Conservation (phyloP, 1,140 invertebrate species). For the Euura saliciscinereae region DNA sequence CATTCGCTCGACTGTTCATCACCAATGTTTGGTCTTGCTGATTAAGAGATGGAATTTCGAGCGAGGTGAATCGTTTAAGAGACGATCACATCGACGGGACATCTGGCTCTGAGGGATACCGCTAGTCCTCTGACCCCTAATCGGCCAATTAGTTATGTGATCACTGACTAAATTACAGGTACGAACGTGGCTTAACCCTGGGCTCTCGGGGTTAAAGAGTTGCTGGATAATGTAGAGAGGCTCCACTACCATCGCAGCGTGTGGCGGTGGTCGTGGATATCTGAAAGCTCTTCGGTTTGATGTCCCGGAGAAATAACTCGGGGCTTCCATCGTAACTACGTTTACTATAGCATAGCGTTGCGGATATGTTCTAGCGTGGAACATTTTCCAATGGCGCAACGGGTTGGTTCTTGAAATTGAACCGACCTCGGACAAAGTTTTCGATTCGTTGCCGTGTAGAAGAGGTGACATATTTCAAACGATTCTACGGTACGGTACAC, state of each 20-base stretch:
- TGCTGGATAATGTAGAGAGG: not conserved
- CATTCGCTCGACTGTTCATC: no score
- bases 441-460: not conserved
- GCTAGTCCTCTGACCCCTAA: constrained; percentile 1
- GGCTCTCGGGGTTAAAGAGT: not conserved
- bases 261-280: no score
- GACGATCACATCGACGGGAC: not conserved
- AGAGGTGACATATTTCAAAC: not conserved
- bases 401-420: not conserved
- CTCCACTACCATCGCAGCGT: no score
- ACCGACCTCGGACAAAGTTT: not conserved
- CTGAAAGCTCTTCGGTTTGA: no score
- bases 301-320: no score
- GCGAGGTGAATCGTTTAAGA: not conserved
- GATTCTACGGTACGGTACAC: no score
- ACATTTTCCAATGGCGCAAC: no score
- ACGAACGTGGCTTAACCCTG: not conserved
- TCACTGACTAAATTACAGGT: constrained; percentile 5
- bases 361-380: no score
- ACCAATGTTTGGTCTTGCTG: no score
- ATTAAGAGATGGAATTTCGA: no score
- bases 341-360: no score
- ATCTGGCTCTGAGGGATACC: not conserved
- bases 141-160: constrained; percentile 7
- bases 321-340: no score